Percentiles rank a stretch among this genome's conserved stretches.
These are phyloP conservation scores for Drosophila lacteicornis DNA, from an alignment of 1,140 invertebrate genomes.

Conservation along the genomic window DNA sequence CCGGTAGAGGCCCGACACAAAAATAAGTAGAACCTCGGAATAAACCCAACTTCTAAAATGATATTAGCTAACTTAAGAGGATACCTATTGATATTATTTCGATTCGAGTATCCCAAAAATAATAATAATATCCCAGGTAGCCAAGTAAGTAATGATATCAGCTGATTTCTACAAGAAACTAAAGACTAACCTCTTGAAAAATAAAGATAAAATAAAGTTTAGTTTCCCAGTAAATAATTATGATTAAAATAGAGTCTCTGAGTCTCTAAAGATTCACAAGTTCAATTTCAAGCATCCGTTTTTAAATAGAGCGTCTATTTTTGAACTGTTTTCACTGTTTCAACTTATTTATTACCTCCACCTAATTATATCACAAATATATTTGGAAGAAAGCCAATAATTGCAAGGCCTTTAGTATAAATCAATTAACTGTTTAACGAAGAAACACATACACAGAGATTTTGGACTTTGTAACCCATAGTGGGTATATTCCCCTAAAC, in stretches of 20 bases:
- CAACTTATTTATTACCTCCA: constrained; percentile 39
- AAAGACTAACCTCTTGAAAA: no score
- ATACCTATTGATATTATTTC: no score
- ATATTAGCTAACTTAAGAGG: no score
- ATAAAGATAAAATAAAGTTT: background rate
- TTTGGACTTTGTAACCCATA: no score
- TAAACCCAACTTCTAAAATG: no score
- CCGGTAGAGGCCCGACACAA: no score
- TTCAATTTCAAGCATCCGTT: background rate
- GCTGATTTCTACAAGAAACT: no score
- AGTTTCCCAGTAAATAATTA: background rate
- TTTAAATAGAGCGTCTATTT: constrained; percentile 33
- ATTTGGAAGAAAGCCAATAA: constrained; percentile 20
- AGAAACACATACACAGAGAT: background rate
- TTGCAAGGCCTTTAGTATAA: constrained; percentile 23
- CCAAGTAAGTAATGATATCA: no score
- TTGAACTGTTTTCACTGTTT: constrained; percentile 8
- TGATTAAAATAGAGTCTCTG: background rate
- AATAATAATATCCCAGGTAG: no score
- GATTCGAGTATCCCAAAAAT: no score
- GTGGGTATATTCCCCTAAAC: background rate
- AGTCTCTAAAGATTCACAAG: background rate
- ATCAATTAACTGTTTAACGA: constrained; percentile 22
- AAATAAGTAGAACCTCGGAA: no score
- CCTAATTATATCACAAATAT: constrained; percentile 32